Evolutionary conservation across 2,888 invertebrate species (phyloP).

Genomic region (Lithophane leautieri): DNA sequence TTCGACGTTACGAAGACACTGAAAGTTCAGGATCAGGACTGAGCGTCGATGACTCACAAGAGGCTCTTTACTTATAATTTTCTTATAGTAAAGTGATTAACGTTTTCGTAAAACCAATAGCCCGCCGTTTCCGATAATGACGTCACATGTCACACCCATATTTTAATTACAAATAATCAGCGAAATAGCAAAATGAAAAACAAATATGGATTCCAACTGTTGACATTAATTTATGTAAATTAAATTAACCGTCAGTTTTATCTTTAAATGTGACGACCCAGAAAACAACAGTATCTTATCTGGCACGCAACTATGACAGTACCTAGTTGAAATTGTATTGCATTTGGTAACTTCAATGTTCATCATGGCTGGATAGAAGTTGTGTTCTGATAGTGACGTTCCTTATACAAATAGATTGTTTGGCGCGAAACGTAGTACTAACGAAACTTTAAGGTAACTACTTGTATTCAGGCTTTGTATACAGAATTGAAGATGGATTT

Average conservation of each 20-base stretch:
- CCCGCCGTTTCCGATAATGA: slow-evolving; percentile 36
- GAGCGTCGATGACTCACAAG: slow-evolving; percentile 53
- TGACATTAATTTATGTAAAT: slow-evolving; percentile 56
- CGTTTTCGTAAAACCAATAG: slow-evolving; percentile 30
- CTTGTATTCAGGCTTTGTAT: too few species aligned
- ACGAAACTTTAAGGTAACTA: not conserved
- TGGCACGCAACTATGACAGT: slow-evolving; percentile 43
- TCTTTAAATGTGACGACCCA: slow-evolving; percentile 57
- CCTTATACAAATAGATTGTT: slow-evolving; percentile 8
- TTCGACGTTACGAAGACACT: slow-evolving; percentile 13
- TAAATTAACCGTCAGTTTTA: slow-evolving; percentile 48
- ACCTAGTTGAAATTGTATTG: slow-evolving; percentile 37
- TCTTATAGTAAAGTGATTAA: not conserved
- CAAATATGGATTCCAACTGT: slow-evolving; percentile 33
- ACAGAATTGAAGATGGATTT: not conserved
- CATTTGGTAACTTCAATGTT: slow-evolving; percentile 28
- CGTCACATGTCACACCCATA: slow-evolving; percentile 39
- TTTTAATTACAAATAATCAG: slow-evolving; percentile 18
- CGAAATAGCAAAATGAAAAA: slow-evolving; percentile 18
- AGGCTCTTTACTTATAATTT: not conserved
- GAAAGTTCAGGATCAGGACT: slow-evolving; percentile 11
- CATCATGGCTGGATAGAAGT: not conserved
- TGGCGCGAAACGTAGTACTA: not conserved
- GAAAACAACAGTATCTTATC: slow-evolving; percentile 60
- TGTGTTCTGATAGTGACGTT: slow-evolving; percentile 14